Conservation (phyloP, 2,797 vertebrate genomes). For the Acanthurus tractus region DNA sequence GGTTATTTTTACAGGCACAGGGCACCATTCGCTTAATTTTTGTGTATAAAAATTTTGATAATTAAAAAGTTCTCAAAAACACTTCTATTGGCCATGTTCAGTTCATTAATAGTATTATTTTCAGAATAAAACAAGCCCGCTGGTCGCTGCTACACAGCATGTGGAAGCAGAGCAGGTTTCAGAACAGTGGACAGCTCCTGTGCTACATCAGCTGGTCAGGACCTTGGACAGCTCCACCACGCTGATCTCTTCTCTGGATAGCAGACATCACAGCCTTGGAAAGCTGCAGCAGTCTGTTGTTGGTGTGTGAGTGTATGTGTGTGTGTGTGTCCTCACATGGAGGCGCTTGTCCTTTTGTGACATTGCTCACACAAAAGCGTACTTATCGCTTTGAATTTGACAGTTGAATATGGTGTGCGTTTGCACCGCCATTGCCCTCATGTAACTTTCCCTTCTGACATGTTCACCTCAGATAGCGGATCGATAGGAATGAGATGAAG, state of each 20-base stretch:
- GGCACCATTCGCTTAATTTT: not conserved
- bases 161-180: slow-evolving; percentile 38
- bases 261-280: slow-evolving; percentile 63
- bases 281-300: slow-evolving; percentile 51
- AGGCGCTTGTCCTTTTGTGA: slow-evolving; percentile 38
- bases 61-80: not conserved
- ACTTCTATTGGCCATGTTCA: not conserved
- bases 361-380: slow-evolving; percentile 39
- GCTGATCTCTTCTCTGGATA: slow-evolving; percentile 35
- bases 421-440: slow-evolving; percentile 5
- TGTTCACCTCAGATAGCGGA: slow-evolving; percentile 51
- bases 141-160: slow-evolving; percentile 2
- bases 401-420: slow-evolving; percentile 36
- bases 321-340: not conserved
- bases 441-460: slow-evolving; percentile 49
- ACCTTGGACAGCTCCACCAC: slow-evolving; percentile 70
- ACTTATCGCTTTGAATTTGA: slow-evolving; percentile 50
- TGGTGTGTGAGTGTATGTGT: slow-evolving; percentile 9
- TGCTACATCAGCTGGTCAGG: slow-evolving; percentile 51
- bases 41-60: not conserved
- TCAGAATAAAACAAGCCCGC: slow-evolving; percentile 22
- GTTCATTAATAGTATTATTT: slow-evolving; percentile 19
- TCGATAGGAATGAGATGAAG: slow-evolving; percentile 63
- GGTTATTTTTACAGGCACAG: not conserved
- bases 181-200: slow-evolving; percentile 75